Conservation (phyloP, 2,888 invertebrate species). For the Ichneumon xanthorius region DNA sequence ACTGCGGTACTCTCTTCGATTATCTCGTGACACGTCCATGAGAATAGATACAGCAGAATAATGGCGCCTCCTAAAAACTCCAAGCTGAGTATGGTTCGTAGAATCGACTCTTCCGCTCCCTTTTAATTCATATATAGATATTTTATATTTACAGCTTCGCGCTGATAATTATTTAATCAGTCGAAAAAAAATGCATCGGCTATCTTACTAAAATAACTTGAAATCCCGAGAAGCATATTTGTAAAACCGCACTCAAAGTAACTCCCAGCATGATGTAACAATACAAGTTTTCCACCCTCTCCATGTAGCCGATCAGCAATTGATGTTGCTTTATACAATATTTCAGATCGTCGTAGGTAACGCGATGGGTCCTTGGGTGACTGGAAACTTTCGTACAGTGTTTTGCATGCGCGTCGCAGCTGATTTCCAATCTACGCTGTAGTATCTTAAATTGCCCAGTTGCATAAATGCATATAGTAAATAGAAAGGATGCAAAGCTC, state of each 20-base stretch:
- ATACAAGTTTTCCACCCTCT: constrained; percentile 64
- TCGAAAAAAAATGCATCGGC: background rate
- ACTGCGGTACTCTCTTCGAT: constrained; percentile 72
- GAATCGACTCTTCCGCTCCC: constrained; percentile 58
- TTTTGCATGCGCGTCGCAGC: constrained; percentile 42
- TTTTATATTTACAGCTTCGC: background rate
- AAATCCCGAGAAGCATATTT: constrained; percentile 69
- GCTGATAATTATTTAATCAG: background rate
- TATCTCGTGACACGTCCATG: constrained; percentile 74
- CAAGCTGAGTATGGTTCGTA: constrained; percentile 53
- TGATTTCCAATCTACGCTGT: constrained; percentile 60
- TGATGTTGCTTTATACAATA: constrained; percentile 67
- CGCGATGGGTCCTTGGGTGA: background rate
- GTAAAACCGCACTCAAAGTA: constrained; percentile 60
- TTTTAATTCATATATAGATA: constrained; percentile 9
- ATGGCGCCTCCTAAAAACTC: constrained; percentile 68
- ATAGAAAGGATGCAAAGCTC: constrained; percentile 65
- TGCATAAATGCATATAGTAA: constrained; percentile 66
- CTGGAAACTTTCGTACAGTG: background rate
- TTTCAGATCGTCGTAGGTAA: constrained; percentile 54
- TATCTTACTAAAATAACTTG: constrained; percentile 68
- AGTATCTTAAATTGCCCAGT: constrained; percentile 71
- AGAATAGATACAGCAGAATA: constrained; percentile 71
- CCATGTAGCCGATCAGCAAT: constrained; percentile 64
- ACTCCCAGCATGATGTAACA: constrained; percentile 65